Base-by-base conservation (phyloP, 2,113 vertebrate species). In the Seriola aureovittata region DNA sequence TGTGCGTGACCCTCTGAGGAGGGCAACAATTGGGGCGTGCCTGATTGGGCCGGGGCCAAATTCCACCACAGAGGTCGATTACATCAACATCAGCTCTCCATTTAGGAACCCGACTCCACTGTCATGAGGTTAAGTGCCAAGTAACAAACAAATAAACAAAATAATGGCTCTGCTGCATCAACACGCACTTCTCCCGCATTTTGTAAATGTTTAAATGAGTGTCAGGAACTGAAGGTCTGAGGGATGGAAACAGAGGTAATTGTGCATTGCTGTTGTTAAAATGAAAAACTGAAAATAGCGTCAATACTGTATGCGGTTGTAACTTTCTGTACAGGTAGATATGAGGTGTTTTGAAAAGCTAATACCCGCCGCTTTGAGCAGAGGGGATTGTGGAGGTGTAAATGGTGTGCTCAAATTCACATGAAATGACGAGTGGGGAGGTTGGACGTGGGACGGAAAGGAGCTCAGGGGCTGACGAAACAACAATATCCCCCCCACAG, bases 81-180 rank as follows among this genome's bases (percentile, higher is more conserved):
- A 70, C 79, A 66, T 78, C 42, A 7, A 78, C 81, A 54, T 68
- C 77, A 59, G 85, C 89, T 91, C 89, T 86, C 78, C 19, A 38
- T 75, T 81, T 57, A 62, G 69, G 71, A 90, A 84, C 80, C 80
- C 29, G 55, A 82, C 80, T 82, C 81, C 81, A 34, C 75, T 44
- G 76, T 85, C 85, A 76, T 85, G 89, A 93, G 91, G 88, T 92
- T 95, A 95, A 95, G 95, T 94, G 94, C 95, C 92, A 92, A 89
- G 88, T 91, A 92, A 89, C 67, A 83, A 91, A 82, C 84, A 88
- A 73, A 85, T 12, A 84, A 86, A 90, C 70, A 90, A 60, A 81
- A 89, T 5, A 76, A 91, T 65, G 91, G 88, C 87, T 88, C 87
- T 59, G 84, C 91, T 88, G 88, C 87, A 54, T 77, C 42, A 48